phyloP scores from a whole-genome alignment of 2,113 vertebrate species.

The Hypomesus transpacificus region DNA sequence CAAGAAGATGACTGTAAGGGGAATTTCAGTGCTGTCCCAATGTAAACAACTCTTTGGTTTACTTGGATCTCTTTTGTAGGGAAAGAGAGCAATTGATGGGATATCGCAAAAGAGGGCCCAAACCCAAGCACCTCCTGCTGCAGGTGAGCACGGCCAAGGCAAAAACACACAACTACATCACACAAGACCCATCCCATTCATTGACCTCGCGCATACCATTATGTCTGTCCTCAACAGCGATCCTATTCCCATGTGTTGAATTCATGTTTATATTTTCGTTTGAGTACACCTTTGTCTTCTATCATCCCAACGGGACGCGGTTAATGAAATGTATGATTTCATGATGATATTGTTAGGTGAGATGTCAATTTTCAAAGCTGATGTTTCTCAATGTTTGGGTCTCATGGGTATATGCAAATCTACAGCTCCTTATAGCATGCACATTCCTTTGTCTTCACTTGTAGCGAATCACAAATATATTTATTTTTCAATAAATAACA shows the following conservation, averaged over 20 bases:
- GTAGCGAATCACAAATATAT: not conserved
- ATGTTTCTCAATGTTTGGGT: not conserved
- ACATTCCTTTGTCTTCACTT: not conserved
- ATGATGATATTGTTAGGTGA: not conserved
- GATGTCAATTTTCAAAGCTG: not conserved
- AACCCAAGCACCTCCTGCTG: constrained; percentile 89
- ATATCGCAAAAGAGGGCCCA: constrained; percentile 91
- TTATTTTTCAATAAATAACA: not conserved
- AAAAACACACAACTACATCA: not conserved
- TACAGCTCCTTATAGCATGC: not conserved
- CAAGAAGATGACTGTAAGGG: not conserved
- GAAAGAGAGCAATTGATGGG: constrained; percentile 95
- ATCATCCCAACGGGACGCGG: not conserved
- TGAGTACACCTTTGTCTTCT: not conserved
- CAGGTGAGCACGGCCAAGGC: constrained; percentile 54
- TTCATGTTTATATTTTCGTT: constrained; percentile 4
- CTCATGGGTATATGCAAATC: not conserved
- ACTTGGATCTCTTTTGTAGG: constrained; percentile 65
- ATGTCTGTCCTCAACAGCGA: not conserved
- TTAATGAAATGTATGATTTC: not conserved
- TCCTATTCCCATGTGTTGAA: not conserved
- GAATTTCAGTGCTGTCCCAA: not conserved
- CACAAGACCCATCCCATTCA: not conserved
- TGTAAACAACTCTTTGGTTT: constrained; percentile 10
- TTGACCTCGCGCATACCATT: not conserved